Conservation (phyloP, 2,113 vertebrate genomes). For the Leptocoma aspasia region DNA sequence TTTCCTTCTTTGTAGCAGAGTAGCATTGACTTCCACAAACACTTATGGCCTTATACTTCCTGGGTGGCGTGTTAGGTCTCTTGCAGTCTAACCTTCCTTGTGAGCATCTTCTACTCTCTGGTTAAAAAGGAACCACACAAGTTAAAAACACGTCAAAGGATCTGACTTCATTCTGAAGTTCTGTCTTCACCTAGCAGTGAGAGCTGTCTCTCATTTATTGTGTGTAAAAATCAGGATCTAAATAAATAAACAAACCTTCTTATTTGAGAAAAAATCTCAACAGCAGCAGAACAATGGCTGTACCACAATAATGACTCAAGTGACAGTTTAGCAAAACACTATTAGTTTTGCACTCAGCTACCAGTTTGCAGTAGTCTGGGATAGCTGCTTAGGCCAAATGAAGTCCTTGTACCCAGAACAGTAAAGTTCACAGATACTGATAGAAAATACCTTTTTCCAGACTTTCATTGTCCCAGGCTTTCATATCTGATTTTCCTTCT, state of each 20-base stretch:
- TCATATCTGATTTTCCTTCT: background rate
- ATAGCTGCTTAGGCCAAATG: background rate
- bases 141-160: background rate
- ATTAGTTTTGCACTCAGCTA: background rate
- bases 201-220: background rate
- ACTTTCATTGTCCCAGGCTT: background rate
- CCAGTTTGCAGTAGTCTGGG: background rate
- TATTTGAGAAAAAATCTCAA: background rate
- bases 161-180: background rate
- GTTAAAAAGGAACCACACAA: background rate
- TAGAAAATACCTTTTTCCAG: background rate
- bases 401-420: background rate
- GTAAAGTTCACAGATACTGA: background rate
- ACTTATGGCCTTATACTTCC: background rate
- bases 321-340: background rate
- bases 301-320: background rate
- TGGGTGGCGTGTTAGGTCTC: background rate
- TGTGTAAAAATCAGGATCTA: background rate
- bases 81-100: background rate
- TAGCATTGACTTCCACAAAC: background rate
- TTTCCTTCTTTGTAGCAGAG: background rate
- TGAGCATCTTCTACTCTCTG: background rate
- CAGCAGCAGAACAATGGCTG: background rate
- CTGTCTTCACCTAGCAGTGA: background rate
- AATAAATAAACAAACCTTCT: background rate